These are phyloP conservation scores for Archaeoteleia sp. DNA, from an alignment of 2,888 invertebrate species.

Conservation along the genomic window DNA sequence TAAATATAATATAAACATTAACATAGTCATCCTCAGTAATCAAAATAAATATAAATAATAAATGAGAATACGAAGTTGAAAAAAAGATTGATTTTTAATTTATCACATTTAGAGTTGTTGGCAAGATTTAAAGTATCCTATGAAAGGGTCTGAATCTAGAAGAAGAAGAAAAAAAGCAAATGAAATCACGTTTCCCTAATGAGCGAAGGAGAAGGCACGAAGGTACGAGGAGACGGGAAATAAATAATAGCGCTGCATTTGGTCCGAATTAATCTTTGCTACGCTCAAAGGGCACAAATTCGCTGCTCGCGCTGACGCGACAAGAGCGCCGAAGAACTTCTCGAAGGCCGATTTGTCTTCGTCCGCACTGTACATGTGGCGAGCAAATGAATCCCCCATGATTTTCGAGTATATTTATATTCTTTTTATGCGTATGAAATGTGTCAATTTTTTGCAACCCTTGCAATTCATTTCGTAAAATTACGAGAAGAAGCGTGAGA, in stretches of 20 bases:
- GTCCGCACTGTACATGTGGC: slow-evolving; percentile 38
- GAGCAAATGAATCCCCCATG: slow-evolving; percentile 34
- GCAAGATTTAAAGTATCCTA: too few species aligned
- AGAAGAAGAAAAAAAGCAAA: too few species aligned
- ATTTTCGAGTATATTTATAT: slow-evolving; percentile 24
- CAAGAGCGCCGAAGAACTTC: slow-evolving; percentile 44
- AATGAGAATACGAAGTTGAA: too few species aligned
- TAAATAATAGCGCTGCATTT: slow-evolving; percentile 33
- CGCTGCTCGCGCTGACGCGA: slow-evolving; percentile 34
- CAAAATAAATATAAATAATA: too few species aligned
- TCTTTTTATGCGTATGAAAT: slow-evolving; percentile 18
- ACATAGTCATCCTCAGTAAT: too few species aligned
- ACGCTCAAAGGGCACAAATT: slow-evolving; percentile 44
- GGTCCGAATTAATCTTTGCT: slow-evolving; percentile 30
- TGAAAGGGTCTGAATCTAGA: too few species aligned
- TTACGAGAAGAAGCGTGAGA: slow-evolving; percentile 14
- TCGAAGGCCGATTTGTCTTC: slow-evolving; percentile 37
- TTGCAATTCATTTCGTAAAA: not conserved
- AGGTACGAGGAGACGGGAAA: slow-evolving; percentile 10
- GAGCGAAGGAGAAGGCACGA: not conserved
- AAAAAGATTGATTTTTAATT: too few species aligned
- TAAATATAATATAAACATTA: too few species aligned
- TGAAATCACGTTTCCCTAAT: too few species aligned
- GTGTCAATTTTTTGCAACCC: slow-evolving; percentile 11
- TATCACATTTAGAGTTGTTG: too few species aligned